A percentile compares a stretch with the other conserved stretches of the same genome.
phyloP scores from a whole-genome alignment of 2,113 vertebrate genomes.

The Pelecanoides urinatrix region DNA sequence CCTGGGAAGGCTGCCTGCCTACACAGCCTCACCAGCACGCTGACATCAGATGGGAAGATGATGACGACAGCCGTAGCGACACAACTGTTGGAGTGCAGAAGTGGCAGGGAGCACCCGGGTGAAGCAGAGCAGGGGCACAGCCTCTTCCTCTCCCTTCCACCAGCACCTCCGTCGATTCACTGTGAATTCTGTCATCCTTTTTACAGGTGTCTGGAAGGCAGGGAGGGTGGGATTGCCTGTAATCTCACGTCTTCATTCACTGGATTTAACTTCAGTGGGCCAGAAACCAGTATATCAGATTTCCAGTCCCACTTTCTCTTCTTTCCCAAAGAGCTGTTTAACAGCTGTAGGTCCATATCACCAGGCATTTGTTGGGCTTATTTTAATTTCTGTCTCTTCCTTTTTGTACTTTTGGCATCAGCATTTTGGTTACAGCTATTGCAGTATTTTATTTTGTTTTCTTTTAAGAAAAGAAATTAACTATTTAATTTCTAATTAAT shows the following conservation, averaged over 20 bases:
- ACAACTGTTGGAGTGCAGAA: no score
- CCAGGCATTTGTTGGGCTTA: not conserved
- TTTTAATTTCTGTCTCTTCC: not conserved
- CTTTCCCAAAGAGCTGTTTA: not conserved
- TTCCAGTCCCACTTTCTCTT: not conserved
- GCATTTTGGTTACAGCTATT: not conserved
- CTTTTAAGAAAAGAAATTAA: not conserved
- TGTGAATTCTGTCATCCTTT: not conserved
- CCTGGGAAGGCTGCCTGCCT: not conserved
- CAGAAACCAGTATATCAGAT: not conserved
- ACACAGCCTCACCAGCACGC: fast-evolving
- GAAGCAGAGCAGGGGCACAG: not conserved
- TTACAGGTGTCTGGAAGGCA: not conserved
- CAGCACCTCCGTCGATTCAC: not conserved
- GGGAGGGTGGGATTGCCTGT: not conserved
- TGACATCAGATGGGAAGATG: not conserved
- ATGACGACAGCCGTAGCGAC: not conserved
- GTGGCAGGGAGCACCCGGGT: not conserved
- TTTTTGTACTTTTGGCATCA: not conserved
- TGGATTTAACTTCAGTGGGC: not conserved
- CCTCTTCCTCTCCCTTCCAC: not conserved
- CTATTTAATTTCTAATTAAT: not conserved
- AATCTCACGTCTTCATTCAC: not conserved
- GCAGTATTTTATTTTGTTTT: not conserved
- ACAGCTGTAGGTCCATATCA: not conserved